Evolutionary conservation across 2,113 vertebrate genomes (phyloP), one percentile per base, ranked within the genome.

Genomic region (Periophthalmodon schlosseri): DNA sequence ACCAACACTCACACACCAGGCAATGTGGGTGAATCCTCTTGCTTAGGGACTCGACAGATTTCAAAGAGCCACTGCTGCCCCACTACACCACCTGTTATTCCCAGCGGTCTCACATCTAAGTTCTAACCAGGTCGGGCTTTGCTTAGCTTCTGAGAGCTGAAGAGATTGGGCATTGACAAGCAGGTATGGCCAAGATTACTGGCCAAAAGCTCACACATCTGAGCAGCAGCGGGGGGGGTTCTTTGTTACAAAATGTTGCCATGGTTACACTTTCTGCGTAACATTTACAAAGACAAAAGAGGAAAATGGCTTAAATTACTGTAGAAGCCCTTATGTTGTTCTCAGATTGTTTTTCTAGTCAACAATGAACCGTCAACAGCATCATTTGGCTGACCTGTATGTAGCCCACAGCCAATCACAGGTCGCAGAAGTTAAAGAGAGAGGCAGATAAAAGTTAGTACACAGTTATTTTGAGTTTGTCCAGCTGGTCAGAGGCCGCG

Each of bases 171-270:
- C 39, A 44, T 44, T 10, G 8, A 44, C 39, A 44, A 44, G 39
- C 39, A 44, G 39, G 39, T 44, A 11, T 44, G 8, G 39, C 39
- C 9, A 5, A 65, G 24, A 20, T 36, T n/a, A 33, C 21, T 57
- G n/a, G 7, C 13, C 28, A 61, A 47, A 47, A 47, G 46, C 46
- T 14, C 33, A 34, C 61, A 39, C 15, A 65, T 20, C 14, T 65
- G 33, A 65, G 18, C 33, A 39, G 28, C 60, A 28, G n/a, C n/a
- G 60, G 23, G 28, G n/a, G n/a, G 14, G 33, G 15, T 63, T 28
- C 33, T 33, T 24, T 47, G 70, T 47, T 68, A 23, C 28, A 13
- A n/a, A 24, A 20, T 14, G 68, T 79, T 69, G 58, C 63, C 68
- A 74, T 66, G 57, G 57, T 24, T 44, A 71, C 67, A 28, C 21